These are phyloP conservation scores for Phengaris alcon DNA, from an alignment of 2,888 invertebrate species.

Conservation along the genomic window DNA sequence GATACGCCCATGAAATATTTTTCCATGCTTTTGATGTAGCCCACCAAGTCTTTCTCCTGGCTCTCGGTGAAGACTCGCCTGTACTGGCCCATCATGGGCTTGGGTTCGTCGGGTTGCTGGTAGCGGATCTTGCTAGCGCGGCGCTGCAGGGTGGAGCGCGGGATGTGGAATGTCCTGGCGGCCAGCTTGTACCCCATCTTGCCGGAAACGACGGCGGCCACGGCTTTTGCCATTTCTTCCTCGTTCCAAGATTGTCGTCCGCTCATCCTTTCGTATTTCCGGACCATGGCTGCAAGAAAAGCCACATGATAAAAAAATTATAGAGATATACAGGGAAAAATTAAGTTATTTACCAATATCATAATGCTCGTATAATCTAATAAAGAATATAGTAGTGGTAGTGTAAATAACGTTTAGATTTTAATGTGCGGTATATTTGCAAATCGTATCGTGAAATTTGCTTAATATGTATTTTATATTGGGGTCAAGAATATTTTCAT, in stretches of 20 bases:
- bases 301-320: constrained; percentile 26
- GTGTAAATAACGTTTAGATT: not conserved
- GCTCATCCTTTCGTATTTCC: constrained; percentile 76
- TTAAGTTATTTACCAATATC: too few species aligned
- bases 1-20: constrained; percentile 74
- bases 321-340: too few species aligned
- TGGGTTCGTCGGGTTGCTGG: constrained; percentile 66
- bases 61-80: constrained; percentile 72
- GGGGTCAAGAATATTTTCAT: constrained; percentile 23
- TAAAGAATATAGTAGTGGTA: not conserved
- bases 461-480: constrained; percentile 17
- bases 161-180: constrained; percentile 72
- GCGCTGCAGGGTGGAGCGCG: constrained; percentile 70
- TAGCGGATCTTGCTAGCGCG: constrained; percentile 73
- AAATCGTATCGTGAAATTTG: constrained; percentile 19
- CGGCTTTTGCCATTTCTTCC: constrained; percentile 74
- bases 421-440: constrained; percentile 4
- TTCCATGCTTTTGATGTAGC: constrained; percentile 75
- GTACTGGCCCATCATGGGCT: constrained; percentile 73
- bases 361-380: too few species aligned
- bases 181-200: constrained; percentile 76
- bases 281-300: constrained; percentile 67
- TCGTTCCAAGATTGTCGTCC: constrained; percentile 76
- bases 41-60: constrained; percentile 72
- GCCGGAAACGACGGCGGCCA: constrained; percentile 73